A percentile compares a stretch with the other conserved stretches of the same genome.
Evolutionary conservation across 1,140 invertebrate species (phyloP).

Genomic region (Rhizoglyphus robini): DNA sequence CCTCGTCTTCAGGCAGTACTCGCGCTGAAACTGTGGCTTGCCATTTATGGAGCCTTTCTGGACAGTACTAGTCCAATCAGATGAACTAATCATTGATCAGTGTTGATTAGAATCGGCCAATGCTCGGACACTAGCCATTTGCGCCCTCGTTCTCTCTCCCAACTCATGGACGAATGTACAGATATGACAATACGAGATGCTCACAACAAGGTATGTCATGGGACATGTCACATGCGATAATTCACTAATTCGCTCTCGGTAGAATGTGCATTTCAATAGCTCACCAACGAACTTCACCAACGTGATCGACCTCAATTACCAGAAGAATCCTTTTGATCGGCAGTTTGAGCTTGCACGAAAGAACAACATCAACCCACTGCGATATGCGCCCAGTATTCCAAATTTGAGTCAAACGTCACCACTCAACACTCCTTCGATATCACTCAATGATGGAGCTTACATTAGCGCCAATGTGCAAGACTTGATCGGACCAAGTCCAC

Average conservation of each 20-base stretch:
- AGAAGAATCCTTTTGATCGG: conserved; percentile 14
- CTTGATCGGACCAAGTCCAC: neutral
- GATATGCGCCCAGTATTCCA: neutral
- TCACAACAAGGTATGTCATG: neutral
- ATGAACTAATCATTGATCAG: too few species aligned
- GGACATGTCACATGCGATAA: neutral
- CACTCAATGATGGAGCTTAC: neutral
- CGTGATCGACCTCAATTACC: neutral
- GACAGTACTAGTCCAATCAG: too few species aligned
- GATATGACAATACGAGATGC: neutral
- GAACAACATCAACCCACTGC: neutral
- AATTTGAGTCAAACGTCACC: conserved; percentile 1
- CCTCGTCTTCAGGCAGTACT: too few species aligned
- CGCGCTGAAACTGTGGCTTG: too few species aligned
- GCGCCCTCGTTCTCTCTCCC: too few species aligned
- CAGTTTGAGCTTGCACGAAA: neutral
- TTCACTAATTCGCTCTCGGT: neutral
- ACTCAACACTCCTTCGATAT: conserved; percentile 5
- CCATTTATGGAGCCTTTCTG: too few species aligned
- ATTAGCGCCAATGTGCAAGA: neutral
- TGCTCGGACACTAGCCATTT: too few species aligned
- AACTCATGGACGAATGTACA: conserved; percentile 8
- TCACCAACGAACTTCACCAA: too few species aligned
- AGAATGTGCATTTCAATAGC: neutral
- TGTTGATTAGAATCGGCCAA: too few species aligned